Evolutionary conservation across 2,797 vertebrate genomes (phyloP).

Genomic region (Margarornis squamiger): DNA sequence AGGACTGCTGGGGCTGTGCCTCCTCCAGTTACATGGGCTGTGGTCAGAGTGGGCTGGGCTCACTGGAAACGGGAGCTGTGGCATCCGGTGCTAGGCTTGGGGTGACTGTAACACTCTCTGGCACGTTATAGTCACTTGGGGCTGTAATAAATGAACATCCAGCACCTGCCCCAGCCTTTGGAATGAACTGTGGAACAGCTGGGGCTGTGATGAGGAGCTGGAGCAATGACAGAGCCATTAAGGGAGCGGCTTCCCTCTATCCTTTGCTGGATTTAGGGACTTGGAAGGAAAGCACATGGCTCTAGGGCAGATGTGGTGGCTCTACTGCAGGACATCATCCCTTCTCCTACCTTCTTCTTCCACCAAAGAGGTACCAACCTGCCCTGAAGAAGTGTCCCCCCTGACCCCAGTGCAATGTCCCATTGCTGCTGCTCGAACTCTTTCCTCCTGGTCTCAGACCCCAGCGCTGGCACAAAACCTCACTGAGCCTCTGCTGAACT

Average conservation of each 20-base stretch:
- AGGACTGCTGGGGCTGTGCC: not conserved
- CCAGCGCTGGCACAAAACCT: fast-evolving
- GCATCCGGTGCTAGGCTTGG: not conserved
- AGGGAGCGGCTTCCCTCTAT: not conserved
- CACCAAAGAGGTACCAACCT: not conserved
- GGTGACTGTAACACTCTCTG: fast-evolving
- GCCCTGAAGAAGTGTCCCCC: not conserved
- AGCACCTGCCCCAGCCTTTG: not conserved
- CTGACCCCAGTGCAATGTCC: not conserved
- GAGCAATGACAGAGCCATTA: not conserved
- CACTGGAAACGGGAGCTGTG: not conserved
- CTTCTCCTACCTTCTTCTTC: not conserved
- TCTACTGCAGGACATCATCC: not conserved
- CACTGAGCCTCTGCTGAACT: not conserved
- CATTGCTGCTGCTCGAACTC: fast-evolving
- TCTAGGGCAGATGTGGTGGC: not conserved
- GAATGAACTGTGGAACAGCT: not conserved
- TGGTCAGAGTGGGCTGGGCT: not conserved
- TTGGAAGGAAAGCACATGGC: not conserved
- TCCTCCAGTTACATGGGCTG: fast-evolving
- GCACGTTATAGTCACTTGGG: not conserved
- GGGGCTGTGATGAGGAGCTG: not conserved
- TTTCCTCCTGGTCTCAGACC: not conserved
- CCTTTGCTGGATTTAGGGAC: not conserved
- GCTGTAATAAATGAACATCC: not conserved